Percentiles rank a stretch among this genome's conserved stretches.
Evolutionary conservation across 2,888 invertebrate genomes (phyloP).

Genomic region (Eupithecia pulchellata): DNA sequence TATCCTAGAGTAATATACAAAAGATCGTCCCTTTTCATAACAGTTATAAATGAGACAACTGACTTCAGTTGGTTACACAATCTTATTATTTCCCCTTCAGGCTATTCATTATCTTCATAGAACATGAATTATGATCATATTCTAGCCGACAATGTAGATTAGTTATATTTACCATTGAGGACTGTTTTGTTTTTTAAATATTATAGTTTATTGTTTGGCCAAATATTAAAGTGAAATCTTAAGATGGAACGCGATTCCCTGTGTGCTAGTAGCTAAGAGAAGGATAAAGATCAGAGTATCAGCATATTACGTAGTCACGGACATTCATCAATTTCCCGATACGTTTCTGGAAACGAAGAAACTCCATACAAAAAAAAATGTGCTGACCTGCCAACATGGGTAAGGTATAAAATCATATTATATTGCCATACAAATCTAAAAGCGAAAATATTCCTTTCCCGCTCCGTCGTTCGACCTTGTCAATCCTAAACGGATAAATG

Average conservation of each 20-base stretch:
- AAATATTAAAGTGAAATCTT: too few species aligned
- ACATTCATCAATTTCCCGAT: background rate
- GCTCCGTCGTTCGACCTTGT: too few species aligned
- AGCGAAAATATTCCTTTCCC: background rate
- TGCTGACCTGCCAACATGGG: too few species aligned
- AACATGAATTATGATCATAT: constrained; percentile 23
- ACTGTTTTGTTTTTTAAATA: background rate
- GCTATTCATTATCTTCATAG: constrained; percentile 51
- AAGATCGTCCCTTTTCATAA: constrained; percentile 18
- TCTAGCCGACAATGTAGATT: constrained; percentile 15
- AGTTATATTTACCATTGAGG: constrained; percentile 10
- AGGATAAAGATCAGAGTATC: background rate
- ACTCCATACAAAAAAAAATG: background rate
- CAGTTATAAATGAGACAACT: constrained; percentile 48
- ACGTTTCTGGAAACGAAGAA: background rate
- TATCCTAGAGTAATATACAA: constrained; percentile 1
- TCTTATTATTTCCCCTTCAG: constrained; percentile 59
- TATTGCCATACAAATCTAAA: background rate
- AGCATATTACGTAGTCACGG: background rate
- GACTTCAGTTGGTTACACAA: constrained; percentile 46
- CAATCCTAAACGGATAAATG: background rate
- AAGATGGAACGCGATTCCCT: too few species aligned
- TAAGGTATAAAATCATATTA: too few species aligned
- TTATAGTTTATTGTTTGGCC: too few species aligned
- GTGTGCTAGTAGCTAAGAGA: too few species aligned